Evolutionary conservation across 2,113 vertebrate genomes (phyloP), one percentile per base, ranked within the genome.

Genomic region (Podiceps cristatus): DNA sequence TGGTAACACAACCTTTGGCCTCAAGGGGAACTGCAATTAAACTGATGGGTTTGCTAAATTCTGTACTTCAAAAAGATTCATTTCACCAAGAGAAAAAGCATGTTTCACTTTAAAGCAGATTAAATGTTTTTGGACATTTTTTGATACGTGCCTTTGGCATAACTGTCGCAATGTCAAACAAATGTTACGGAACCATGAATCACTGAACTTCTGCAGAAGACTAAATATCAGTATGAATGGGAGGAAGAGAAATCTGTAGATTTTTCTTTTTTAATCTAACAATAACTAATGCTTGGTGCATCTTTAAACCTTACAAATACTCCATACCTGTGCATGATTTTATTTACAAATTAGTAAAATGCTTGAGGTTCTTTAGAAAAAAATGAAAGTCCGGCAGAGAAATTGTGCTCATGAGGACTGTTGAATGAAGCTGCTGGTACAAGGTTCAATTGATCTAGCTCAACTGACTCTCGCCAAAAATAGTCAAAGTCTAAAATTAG

Each of bases 401-500:
- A 82, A 79, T 67, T 60, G 45, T 64, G 69, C 52, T 60, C 10
- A 31, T 12, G 44, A 71, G 71, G 64, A 35, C 64, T 60, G 83
- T 37, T 95, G 92, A 97, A 91, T 91, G 83, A 87, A 94, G 73
- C 86, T 72, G 33, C 71, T 92, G 88, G 88, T 87, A 81, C 91
- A 97, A 94, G 87, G 77, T 90, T 95, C 71, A 96, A 97, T 96
- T 95, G 94, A 95, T 96, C 89, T 64, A 89, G 52, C 58, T 62
- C 53, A 92, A 90, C 84, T 79, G 93, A 60, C 80, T 90, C 67
- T 92, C 0, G 22, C 90, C 96, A 96, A 94, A 97, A 97, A 98
- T 95, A 97, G 95, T 89, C 67, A 77, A 94, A 88, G 86, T 90
- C 97, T 97, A 98, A 98, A 97, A 95, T 96, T 97, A 94, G 81